Evolutionary conservation across 2,113 vertebrate species (phyloP).

Genomic region (Riparia riparia): DNA sequence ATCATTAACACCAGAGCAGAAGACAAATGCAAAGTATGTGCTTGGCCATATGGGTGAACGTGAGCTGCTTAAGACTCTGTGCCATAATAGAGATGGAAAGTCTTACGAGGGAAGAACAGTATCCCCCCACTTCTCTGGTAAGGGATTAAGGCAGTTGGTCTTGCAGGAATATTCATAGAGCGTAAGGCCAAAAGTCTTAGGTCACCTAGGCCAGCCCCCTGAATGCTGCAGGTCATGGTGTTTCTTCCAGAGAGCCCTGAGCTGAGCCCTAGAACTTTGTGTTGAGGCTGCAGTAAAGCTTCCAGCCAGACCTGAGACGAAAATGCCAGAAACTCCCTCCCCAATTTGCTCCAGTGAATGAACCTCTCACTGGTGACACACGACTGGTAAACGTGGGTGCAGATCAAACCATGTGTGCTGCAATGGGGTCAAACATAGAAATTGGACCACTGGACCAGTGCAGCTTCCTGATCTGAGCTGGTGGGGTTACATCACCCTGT

Average conservation of each 20-base stretch:
- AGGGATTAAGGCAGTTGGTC: constrained; percentile 72
- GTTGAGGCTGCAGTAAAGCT: neutral
- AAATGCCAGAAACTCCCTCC: neutral
- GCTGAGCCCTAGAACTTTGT: neutral
- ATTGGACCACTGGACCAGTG: neutral
- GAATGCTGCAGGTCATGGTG: neutral
- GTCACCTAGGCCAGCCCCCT: constrained; percentile 30
- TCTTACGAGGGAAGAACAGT: constrained; percentile 61
- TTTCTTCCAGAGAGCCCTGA: neutral
- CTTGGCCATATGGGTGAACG: constrained; percentile 63
- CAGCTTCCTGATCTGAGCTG: neutral
- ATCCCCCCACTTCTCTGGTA: constrained; percentile 36
- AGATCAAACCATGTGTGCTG: neutral
- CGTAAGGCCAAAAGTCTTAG: neutral
- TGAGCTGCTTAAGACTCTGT: constrained; percentile 61
- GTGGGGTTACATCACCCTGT: neutral
- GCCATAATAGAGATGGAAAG: constrained; percentile 65
- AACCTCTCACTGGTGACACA: neutral
- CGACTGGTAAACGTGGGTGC: accelerated
- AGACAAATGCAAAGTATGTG: constrained; percentile 71
- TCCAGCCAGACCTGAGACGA: neutral
- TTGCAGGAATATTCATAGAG: constrained; percentile 55
- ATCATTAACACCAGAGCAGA: constrained; percentile 64
- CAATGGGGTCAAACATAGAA: neutral
- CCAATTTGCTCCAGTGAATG: neutral